Percentiles rank a stretch among this genome's conserved stretches.
Conservation (phyloP, 1,140 invertebrate genomes). For the Neuroterus valhalla region DNA sequence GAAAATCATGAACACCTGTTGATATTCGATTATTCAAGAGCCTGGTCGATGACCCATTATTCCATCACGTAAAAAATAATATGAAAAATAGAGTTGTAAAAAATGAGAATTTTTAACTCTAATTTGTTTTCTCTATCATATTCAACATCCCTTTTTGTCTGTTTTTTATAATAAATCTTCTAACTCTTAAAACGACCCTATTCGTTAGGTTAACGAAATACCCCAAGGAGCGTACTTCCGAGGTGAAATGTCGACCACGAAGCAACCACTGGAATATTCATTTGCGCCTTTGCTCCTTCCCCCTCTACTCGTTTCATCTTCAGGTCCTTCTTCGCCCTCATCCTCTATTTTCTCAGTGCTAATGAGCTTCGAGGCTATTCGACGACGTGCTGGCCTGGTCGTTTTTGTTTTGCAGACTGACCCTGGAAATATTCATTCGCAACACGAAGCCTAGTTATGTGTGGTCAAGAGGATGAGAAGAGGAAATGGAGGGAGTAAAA, state of each 20-base stretch:
- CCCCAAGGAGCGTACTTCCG: slow-evolving; percentile 16
- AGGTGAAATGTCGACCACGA: slow-evolving; percentile 22
- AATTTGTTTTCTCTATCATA: slow-evolving; percentile 45
- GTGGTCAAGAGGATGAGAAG: background rate
- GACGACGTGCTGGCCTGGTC: background rate
- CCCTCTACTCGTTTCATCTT: background rate
- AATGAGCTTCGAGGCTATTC: slow-evolving; percentile 23
- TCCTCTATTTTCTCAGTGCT: slow-evolving; percentile 27
- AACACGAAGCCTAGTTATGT: background rate
- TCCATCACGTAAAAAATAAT: no score
- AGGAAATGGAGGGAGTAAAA: background rate
- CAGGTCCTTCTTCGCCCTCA: slow-evolving; percentile 3
- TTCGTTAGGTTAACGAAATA: slow-evolving; percentile 22
- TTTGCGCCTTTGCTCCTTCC: background rate
- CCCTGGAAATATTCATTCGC: background rate
- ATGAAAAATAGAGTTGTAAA: no score
- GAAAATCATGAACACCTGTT: no score
- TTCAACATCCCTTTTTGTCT: slow-evolving; percentile 29
- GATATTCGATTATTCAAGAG: no score
- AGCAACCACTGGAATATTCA: slow-evolving; percentile 18
- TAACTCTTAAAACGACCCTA: slow-evolving; percentile 24
- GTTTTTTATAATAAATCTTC: slow-evolving; percentile 31
- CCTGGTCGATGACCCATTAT: no score
- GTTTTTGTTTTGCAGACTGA: background rate
- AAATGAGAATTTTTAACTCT: no score